These are phyloP conservation scores for Listronotus oregonensis DNA, from an alignment of 1,140 invertebrate species.

Conservation along the genomic window DNA sequence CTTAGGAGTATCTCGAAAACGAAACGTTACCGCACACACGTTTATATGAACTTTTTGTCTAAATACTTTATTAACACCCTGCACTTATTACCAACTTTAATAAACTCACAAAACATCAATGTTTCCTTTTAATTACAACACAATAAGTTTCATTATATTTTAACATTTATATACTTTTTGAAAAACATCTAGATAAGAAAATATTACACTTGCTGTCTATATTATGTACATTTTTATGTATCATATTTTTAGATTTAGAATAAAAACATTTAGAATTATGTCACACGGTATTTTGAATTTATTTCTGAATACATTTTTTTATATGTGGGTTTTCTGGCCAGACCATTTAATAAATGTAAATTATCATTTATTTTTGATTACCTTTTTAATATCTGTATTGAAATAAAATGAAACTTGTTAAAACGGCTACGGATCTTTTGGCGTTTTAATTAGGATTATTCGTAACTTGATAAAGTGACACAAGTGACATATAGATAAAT, in stretches of 20 bases:
- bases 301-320: conserved; percentile 5
- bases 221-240: conserved; percentile 23
- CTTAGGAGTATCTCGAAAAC: too few species aligned
- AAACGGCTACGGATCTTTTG: too few species aligned
- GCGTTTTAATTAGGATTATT: too few species aligned
- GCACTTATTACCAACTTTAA: too few species aligned
- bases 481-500: too few species aligned
- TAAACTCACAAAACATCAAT: too few species aligned
- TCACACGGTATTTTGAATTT: conserved; percentile 7
- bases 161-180: conserved; percentile 18
- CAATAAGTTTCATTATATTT: conserved; percentile 7
- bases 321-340: conserved; percentile 12
- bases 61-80: too few species aligned
- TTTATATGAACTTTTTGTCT: too few species aligned
- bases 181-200: conserved; percentile 33
- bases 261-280: conserved; percentile 34
- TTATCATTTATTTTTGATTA: not conserved
- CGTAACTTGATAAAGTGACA: too few species aligned
- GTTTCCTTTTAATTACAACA: not conserved
- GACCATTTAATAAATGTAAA: conserved; percentile 1
- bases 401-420: too few species aligned
- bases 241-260: conserved; percentile 22
- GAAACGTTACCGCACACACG: too few species aligned
- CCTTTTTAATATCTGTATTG: too few species aligned
- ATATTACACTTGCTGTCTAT: conserved; percentile 33